Base-by-base conservation (phyloP, 2,888 invertebrate genomes). In the Acleris holmiana region DNA sequence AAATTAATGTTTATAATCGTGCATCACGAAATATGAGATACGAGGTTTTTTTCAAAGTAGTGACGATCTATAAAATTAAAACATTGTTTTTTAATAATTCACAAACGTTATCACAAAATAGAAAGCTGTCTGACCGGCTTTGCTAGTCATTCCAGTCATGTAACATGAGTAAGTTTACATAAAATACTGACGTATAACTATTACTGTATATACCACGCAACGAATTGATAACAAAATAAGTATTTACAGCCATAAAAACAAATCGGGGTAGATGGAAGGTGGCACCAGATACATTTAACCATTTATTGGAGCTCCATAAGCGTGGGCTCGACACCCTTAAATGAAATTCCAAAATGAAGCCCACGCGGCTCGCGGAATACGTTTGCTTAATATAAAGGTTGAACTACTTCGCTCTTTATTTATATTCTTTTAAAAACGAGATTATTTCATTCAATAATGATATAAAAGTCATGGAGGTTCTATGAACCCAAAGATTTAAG, bases 251-350 rank as follows among this genome's bases (percentile, higher is more conserved):
- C n/a, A 40, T 17, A 21, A 49, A 49, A 40, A 61, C 23, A 17
- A 48, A 55, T 61, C 48, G 19, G 35, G 35, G 35, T 35, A 35
- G 13, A 35, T 35, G 8, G 3, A 35, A 18, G 18, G 15, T 5
- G 19, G 6, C n/a, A 40, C 19, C 7, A 23, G 10, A n/a, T 15
- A 18, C 25, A 41, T 41, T 53, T 15, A 41, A 19, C 15, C 15
- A 40, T 54, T 54, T 35, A 17, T 44, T 25, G 10, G 18, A 56
- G 44, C 46, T 56, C 25, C 35, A 13, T 15, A 23, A 19, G 18
- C 25, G 21, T 21, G 47, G 53, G 58, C 54, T 59, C 48, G 17
- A 25, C 49, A 59, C 29, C 53, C 49, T 59, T 54, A 53, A 54
- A 54, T 21, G 17, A 44, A 60, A 23, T 55, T 50, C 29, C 35